Evolutionary conservation across 1,140 invertebrate genomes (phyloP), one percentile per base, ranked within the genome.

Genomic region (Planococcus citri): DNA sequence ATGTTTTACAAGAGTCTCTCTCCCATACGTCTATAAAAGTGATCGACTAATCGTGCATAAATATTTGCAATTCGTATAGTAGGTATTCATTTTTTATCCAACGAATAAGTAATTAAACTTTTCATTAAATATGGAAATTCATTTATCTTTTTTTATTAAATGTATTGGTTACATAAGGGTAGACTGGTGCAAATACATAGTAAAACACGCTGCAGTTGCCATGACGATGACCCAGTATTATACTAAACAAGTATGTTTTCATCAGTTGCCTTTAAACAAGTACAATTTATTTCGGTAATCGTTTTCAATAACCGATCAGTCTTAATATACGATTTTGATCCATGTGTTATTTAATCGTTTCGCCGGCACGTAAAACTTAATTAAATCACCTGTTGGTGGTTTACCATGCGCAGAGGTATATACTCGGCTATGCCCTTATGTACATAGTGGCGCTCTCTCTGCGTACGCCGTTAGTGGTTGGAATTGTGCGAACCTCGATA

Each of bases 221-320:
- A 51, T 51, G 41, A 51, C 41, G 41, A 51, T 51, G 41, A 51
- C 41, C 41, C 17, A 51, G 41, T 51, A 51, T 51, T 51, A 9
- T 51, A 51, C 41, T 37, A 51, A 51, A 14, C n/a, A 14, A 17
- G 41, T 51, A 51, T 51, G 41, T 51, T 51, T 51, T 51, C 41
- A 51, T 51, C 41, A 51, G 6, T 51, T 51, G n/a, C 41, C 41
- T 9, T 51, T 51, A 51, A 51, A 51, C 41, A 51, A 51, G 17
- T 51, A 51, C 41, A 51, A 51, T 51, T 51, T 51, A 51, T 51
- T 51, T 51, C 41, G 10, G 41, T 51, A 51, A 51, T 51, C 41
- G 41, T 51, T 51, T 51, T 51, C 41, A 51, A 51, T 51, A 51
- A 51, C 41, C 41, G 41, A 51, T 51, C 41, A 51, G 12, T 51